These are phyloP conservation scores for Sciaenops ocellatus DNA, from an alignment of 2,797 vertebrate species.

Conservation along the genomic window DNA sequence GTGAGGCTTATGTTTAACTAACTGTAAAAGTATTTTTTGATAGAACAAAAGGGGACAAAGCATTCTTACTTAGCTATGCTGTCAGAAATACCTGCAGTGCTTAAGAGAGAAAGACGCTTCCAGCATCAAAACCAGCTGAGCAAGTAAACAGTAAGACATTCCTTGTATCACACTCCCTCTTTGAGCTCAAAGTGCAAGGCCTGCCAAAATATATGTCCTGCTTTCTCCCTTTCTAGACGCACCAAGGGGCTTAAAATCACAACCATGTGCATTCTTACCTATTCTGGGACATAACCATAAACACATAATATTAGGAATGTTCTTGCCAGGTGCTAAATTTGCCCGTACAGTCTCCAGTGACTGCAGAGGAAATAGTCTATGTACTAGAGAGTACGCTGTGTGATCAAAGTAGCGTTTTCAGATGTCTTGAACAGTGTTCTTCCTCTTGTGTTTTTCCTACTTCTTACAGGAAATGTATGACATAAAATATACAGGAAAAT, in stretches of 20 bases:
- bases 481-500: constrained; percentile 18
- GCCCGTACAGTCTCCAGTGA: constrained; percentile 60
- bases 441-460: constrained; percentile 23
- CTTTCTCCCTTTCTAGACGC: constrained; percentile 48
- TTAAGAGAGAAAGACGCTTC: constrained; percentile 61
- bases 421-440: constrained; percentile 7
- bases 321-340: constrained; percentile 79
- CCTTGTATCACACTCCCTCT: constrained; percentile 65
- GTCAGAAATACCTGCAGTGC: constrained; percentile 70
- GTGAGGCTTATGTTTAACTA: constrained; percentile 52
- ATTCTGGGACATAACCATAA: constrained; percentile 80
- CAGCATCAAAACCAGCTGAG: constrained; percentile 83
- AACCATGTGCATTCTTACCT: constrained; percentile 79
- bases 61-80: constrained; percentile 42
- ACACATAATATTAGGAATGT: constrained; percentile 81
- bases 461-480: constrained; percentile 30
- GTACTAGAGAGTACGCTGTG: constrained; percentile 15
- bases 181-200: constrained; percentile 52
- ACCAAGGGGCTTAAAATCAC: constrained; percentile 74
- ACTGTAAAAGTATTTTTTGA: constrained; percentile 37
- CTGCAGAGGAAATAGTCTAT: constrained; percentile 44
- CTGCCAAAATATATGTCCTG: constrained; percentile 67
- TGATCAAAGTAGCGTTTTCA: constrained; percentile 50
- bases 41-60: constrained; percentile 41
- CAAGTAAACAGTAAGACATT: constrained; percentile 82